A percentile compares a stretch with the other conserved stretches of the same genome.
phyloP scores from a whole-genome alignment of 2,888 invertebrate species.

The Patella ulyssiponensis region DNA sequence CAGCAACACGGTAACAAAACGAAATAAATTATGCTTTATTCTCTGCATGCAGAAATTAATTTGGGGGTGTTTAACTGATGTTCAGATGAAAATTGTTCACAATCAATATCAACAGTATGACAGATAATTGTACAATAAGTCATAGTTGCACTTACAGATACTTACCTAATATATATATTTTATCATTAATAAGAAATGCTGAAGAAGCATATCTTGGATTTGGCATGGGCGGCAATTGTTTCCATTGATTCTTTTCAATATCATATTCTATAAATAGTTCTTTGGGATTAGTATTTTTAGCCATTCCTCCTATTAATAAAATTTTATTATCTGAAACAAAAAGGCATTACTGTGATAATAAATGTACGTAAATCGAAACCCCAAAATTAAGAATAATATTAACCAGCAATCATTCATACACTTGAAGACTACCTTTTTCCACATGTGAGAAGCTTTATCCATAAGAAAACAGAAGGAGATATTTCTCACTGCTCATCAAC shows the following conservation, averaged over 20 bases:
- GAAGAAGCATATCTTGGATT: slow-evolving; percentile 68
- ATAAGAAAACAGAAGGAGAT: no score
- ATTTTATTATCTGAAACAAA: slow-evolving; percentile 59
- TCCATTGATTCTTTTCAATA: slow-evolving; percentile 60
- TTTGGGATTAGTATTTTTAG: slow-evolving; percentile 62
- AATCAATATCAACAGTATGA: no score
- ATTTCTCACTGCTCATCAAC: no score
- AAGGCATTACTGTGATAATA: neutral
- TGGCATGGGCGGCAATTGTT: slow-evolving; percentile 57
- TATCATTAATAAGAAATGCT: slow-evolving; percentile 62
- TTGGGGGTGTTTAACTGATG: no score
- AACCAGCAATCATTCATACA: no score
- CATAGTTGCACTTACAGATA: neutral
- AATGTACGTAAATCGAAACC: neutral
- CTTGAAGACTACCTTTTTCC: no score
- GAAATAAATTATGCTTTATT: no score
- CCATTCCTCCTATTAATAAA: slow-evolving; percentile 67
- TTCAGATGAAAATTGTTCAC: no score
- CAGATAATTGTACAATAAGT: no score
- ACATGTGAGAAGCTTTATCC: no score
- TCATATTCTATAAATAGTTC: slow-evolving; percentile 62
- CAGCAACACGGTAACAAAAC: no score
- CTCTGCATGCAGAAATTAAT: no score
- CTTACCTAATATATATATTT: slow-evolving; percentile 68
- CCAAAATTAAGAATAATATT: neutral